A percentile compares a stretch with the other conserved stretches of the same genome.
Conservation (phyloP, 2,113 vertebrate species). For the Furnarius figulus region DNA sequence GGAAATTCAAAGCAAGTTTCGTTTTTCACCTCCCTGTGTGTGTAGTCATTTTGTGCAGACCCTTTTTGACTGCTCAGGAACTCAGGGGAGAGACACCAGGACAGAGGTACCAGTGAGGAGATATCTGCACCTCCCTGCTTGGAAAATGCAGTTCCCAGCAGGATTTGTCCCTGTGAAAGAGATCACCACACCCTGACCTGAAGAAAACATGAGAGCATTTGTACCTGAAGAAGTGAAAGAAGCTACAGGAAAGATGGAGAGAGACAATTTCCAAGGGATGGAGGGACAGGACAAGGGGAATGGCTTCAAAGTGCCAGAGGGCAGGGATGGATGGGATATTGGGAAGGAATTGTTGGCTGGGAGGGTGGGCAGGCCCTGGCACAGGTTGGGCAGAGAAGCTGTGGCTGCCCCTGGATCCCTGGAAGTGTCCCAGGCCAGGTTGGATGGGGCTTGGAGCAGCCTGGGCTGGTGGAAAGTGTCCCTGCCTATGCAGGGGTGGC, state of each 20-base stretch:
- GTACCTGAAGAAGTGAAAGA: no score
- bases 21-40: not conserved
- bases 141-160: not conserved
- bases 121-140: not conserved
- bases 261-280: not conserved
- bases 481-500: not conserved
- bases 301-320: not conserved
- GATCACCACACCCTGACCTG: not conserved
- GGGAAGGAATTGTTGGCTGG: not conserved
- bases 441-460: not conserved
- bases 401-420: not conserved
- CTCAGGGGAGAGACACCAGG: not conserved
- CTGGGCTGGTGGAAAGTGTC: not conserved
- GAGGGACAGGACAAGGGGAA: not conserved
- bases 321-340: not conserved
- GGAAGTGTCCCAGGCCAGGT: not conserved
- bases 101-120: not conserved
- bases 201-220: rapidly evolving
- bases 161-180: not conserved
- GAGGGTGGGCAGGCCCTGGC: not conserved
- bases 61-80: not conserved
- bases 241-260: not conserved
- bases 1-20: not conserved
- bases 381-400: not conserved
- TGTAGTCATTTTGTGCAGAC: not conserved